Base-by-base conservation (phyloP, 2,113 vertebrate genomes). In the Collichthys lucidus region DNA sequence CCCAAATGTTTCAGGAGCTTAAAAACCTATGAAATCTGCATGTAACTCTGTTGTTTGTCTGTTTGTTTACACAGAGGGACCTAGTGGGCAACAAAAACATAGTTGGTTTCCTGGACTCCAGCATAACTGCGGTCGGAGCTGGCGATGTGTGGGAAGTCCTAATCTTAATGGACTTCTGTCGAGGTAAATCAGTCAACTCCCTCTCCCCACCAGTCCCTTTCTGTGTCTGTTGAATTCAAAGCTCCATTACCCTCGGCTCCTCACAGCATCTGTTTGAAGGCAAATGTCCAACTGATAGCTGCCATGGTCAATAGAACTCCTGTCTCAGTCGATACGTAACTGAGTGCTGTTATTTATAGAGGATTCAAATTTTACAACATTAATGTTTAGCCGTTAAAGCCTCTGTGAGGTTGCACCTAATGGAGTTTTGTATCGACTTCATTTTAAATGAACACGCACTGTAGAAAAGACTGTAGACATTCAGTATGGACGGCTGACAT, bases 71-170 rank as follows among this genome's bases (percentile, higher is more conserved):
- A 15, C 95, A 99, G 98, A 93, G 96, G 87, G 98, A 99, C 86
- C 95, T 99, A 0, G 96, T 96, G 8, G 98, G 98, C 64, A 96
- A 99, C 94, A 99, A 96, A 96, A 99, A 99, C 93, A 99, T 99
- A 5, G 98, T 99, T 7, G 96, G 97, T 2, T 99, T 97, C 94
- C 96, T 99, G 67, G 98, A 99, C 87, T 99, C 98, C 89, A 98
- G 97, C 77, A 97, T 99, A 88, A 96, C 96, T 68, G 96, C 95
- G 0, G 95, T 99, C 0, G 97, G 97, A 91, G 96, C 96, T 0
- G 97, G 97, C 0, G 98, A 98, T 0, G 98, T 99, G 5, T 99
- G 97, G 97, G 98, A 99, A 78, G 98, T 99, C 83, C 95, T 99
- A 77, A 99, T 99, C 84, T 94, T 99, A 31, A 99, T 99, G 98